phyloP scores from a whole-genome alignment of 1,140 invertebrate species.

The Leucophenga varia region DNA sequence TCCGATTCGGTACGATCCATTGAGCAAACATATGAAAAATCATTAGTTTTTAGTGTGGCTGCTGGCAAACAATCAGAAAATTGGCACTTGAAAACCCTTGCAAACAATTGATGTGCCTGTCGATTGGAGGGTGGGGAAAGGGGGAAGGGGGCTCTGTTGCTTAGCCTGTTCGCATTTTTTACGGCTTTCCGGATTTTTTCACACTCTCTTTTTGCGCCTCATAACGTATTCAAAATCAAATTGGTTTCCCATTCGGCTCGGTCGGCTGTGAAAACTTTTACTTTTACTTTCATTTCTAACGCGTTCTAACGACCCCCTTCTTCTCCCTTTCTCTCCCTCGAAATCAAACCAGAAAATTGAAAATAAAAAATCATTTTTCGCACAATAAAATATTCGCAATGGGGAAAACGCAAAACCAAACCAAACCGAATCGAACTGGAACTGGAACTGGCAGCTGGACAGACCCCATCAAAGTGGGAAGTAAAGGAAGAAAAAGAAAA shows the following conservation, averaged over 20 bases:
- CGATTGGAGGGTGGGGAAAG: slow-evolving; percentile 18
- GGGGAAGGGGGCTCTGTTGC: too few species aligned
- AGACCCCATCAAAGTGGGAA: slow-evolving; percentile 1
- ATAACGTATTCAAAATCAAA: too few species aligned
- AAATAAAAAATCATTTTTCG: slow-evolving; percentile 56
- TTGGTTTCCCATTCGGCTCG: slow-evolving; percentile 40
- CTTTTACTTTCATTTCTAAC: slow-evolving; percentile 40
- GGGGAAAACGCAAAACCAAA: slow-evolving; percentile 12
- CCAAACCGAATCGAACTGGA: slow-evolving; percentile 2
- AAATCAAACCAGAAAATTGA: slow-evolving; percentile 39
- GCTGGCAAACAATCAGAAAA: slow-evolving; percentile 51
- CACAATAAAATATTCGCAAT: slow-evolving; percentile 50
- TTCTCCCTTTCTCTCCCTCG: too few species aligned
- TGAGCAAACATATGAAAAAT: slow-evolving; percentile 52
- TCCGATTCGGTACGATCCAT: slow-evolving; percentile 39
- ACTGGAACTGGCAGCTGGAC: slow-evolving; percentile 7
- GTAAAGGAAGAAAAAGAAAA: too few species aligned
- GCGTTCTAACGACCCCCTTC: slow-evolving; percentile 17
- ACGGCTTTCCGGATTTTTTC: slow-evolving; percentile 45
- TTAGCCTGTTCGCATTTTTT: slow-evolving; percentile 24
- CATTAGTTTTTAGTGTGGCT: slow-evolving; percentile 50
- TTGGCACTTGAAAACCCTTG: slow-evolving; percentile 38
- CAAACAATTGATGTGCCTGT: slow-evolving; percentile 24
- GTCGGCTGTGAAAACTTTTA: slow-evolving; percentile 35
- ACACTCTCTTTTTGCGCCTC: slow-evolving; percentile 48